Evolutionary conservation across 2,113 vertebrate genomes (phyloP).

Genomic region (Gadus chalcogrammus): DNA sequence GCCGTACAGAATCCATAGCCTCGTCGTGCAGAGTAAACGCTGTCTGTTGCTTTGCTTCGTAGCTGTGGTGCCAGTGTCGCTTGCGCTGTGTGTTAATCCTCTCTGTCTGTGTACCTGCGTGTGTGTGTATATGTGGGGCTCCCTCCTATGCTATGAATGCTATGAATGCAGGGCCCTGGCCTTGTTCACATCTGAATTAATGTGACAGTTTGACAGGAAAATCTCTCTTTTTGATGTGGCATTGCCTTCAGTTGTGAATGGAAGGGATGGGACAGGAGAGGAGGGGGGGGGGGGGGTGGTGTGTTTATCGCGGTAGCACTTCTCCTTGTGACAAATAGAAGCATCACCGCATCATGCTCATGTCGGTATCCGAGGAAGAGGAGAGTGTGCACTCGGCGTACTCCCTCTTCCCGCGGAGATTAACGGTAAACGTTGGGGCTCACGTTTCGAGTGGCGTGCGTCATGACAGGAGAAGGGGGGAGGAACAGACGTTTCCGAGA

Average conservation of each 20-base stretch:
- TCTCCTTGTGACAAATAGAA: constrained; percentile 33
- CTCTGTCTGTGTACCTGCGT: background rate
- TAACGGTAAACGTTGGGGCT: constrained; percentile 37
- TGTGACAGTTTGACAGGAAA: constrained; percentile 48
- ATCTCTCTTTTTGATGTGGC: constrained; percentile 31
- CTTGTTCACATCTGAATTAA: constrained; percentile 18
- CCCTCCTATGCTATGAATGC: constrained; percentile 1
- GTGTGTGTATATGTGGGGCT: background rate
- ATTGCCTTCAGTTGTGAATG: constrained; percentile 28
- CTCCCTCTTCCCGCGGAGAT: constrained; percentile 23
- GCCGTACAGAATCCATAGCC: constrained; percentile 6
- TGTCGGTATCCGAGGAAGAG: constrained; percentile 20
- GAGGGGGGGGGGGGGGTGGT: constrained; percentile 9
- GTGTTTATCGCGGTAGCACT: background rate
- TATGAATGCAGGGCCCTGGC: constrained; percentile 14
- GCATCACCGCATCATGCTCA: constrained; percentile 30
- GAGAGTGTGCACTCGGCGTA: background rate
- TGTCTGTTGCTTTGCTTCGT: background rate
- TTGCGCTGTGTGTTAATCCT: too few relatives aligned
- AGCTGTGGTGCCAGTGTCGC: constrained; percentile 10
- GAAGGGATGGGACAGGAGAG: background rate
- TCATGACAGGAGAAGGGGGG: constrained; percentile 36
- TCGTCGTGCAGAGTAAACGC: constrained; percentile 8
- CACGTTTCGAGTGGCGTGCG: constrained; percentile 33
- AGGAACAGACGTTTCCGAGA: constrained; percentile 56